Evolutionary conservation across 2,888 invertebrate species (phyloP), one percentile per base, ranked within the genome.

Genomic region (Catocala sponsa): DNA sequence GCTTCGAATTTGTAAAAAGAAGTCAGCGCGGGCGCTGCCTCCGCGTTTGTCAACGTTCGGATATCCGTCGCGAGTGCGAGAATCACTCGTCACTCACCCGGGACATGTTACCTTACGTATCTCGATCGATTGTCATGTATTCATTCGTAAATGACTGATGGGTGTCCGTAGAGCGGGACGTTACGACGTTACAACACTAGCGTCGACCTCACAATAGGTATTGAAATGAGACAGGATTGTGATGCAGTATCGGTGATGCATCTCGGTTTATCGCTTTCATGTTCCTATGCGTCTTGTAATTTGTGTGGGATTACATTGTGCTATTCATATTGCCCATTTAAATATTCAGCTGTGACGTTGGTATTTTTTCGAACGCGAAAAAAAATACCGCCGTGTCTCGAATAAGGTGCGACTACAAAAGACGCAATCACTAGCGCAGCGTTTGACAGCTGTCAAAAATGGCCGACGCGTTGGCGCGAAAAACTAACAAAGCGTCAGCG

Each of bases 361-460:
- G 72, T 65, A 65, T 68, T 56, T 65, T 66, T 65, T 72, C 67
- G 55, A 53, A 63, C 53, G 61, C 60, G 59, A 63, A 68, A 64
- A 74, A 66, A 66, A 38, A 38, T 38, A 49, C 44, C 25, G 42
- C 53, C 51, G 56, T 70, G 68, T 76, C 69, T 69, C 68, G 48
- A 67, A 73, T 74, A 75, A 85, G 86, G 88, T 85, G 88, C 81
- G 84, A 85, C 83, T 82, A 86, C 86, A 87, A 88, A 89, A 88
- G 89, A 87, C 86, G 84, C 86, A 83, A 85, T 87, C 86, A 82
- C 85, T 81, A 79, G 74, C 77, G 78, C 70, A 80, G 82, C 84
- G 82, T 89, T 89, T 93, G 94, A 93, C 93, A 93, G 91, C 91
- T 93, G 93, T 92, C 94, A 93, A 87, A 89, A 89, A 87, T 90